Conservation (phyloP, 2,797 vertebrate genomes). For the Cossypha heuglini region DNA sequence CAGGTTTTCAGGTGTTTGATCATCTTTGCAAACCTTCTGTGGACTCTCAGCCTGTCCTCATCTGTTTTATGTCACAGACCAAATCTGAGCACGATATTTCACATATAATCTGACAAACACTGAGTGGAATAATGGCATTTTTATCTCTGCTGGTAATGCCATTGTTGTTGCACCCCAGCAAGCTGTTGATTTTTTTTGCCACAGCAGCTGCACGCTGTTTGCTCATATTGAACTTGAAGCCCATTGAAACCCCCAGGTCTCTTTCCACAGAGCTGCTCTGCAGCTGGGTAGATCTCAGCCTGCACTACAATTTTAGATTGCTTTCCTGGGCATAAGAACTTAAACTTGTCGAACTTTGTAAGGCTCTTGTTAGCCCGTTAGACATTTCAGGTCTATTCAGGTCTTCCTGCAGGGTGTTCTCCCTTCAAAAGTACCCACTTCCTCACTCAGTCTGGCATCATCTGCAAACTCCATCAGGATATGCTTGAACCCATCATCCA, state of each 20-base stretch:
- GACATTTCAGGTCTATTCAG: neutral
- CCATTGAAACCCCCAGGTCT: neutral
- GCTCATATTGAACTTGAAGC: neutral
- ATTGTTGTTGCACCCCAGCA: neutral
- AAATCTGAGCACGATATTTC: neutral
- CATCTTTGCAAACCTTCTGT: neutral
- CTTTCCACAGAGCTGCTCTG: neutral
- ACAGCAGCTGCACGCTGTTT: neutral
- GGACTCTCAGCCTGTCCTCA: no score
- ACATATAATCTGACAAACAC: neutral
- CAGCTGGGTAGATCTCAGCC: accelerated
- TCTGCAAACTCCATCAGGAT: neutral
- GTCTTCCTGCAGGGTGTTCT: neutral
- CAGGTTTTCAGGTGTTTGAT: neutral
- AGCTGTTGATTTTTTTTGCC: neutral
- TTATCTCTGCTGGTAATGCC: neutral
- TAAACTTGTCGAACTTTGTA: neutral
- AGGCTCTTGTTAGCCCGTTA: neutral
- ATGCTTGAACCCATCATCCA: neutral
- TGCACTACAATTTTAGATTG: neutral
- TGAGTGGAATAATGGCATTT: neutral
- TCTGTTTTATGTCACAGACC: neutral
- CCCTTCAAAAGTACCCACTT: neutral
- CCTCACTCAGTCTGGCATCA: neutral
- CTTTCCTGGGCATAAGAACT: neutral